Evolutionary conservation across 2,888 invertebrate genomes (phyloP).

Genomic region (Hirtodrosophila alboralis): DNA sequence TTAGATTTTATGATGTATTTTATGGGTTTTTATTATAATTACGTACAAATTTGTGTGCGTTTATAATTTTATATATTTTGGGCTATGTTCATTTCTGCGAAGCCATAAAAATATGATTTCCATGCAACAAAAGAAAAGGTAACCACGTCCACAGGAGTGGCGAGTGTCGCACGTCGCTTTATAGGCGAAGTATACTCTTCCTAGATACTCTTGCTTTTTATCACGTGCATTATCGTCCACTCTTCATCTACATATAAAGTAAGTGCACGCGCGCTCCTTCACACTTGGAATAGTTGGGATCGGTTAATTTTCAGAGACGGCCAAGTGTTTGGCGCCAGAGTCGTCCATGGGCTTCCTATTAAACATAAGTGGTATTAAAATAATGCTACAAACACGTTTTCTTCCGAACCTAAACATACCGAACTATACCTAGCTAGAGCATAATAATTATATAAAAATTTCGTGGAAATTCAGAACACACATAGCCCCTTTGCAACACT

Average conservation of each 20-base stretch:
- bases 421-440: conserved; percentile 28
- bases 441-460: conserved; percentile 72
- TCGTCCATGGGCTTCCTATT: conserved; percentile 15
- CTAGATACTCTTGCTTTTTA: conserved; percentile 4
- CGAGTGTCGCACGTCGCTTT: conserved; percentile 52
- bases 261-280: conserved; percentile 34
- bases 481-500: conserved; percentile 35
- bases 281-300: conserved; percentile 27
- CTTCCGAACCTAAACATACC: conserved; percentile 27
- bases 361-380: conserved; percentile 23
- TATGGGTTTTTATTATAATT: conserved; percentile 79
- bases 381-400: conserved; percentile 50
- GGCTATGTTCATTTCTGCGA: conserved; percentile 61
- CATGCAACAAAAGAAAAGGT: conserved; percentile 23
- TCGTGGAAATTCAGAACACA: conserved; percentile 74
- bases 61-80: conserved; percentile 34
- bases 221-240: conserved; percentile 41
- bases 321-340: conserved; percentile 55
- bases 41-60: conserved; percentile 71
- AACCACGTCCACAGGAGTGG: conserved; percentile 18
- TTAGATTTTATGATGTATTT: conserved; percentile 65
- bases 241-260: conserved; percentile 49
- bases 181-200: conserved; percentile 15
- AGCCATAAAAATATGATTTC: conserved; percentile 71
- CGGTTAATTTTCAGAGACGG: conserved; percentile 30